A percentile compares a stretch with the other conserved stretches of the same genome.
These are phyloP conservation scores for Cariama cristata DNA, from an alignment of 2,113 vertebrate species.

Conservation along the genomic window DNA sequence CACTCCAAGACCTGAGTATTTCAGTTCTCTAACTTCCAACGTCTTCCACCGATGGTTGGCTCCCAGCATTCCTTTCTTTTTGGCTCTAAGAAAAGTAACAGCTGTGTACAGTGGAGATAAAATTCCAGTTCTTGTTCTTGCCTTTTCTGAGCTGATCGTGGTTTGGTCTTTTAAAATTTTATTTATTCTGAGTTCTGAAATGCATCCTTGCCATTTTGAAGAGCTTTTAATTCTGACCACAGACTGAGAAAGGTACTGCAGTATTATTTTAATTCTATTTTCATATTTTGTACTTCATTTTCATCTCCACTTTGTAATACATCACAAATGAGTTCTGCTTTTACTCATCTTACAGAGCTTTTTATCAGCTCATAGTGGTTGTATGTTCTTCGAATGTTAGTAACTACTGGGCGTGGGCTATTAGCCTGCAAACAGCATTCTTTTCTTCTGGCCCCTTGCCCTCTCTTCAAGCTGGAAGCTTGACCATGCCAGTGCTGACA, in stretches of 20 bases:
- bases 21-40: background rate
- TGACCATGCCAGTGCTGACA: constrained; percentile 4
- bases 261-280: constrained; percentile 53
- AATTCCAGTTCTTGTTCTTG: constrained; percentile 4
- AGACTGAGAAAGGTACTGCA: constrained; percentile 57
- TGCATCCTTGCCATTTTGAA: constrained; percentile 27
- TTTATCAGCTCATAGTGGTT: constrained; percentile 8
- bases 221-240: constrained; percentile 51
- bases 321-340: constrained; percentile 33
- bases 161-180: background rate
- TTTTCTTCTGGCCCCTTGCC: background rate
- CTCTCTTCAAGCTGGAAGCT: constrained; percentile 3
- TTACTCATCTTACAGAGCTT: constrained; percentile 42
- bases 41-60: background rate
- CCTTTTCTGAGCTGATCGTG: background rate
- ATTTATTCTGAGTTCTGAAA: constrained; percentile 52
- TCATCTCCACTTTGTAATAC: constrained; percentile 33
- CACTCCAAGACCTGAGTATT: background rate
- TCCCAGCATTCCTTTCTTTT: constrained; percentile 5
- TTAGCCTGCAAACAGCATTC: background rate
- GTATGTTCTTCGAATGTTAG: background rate
- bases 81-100: background rate
- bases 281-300: constrained; percentile 50
- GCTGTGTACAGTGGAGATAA: background rate
- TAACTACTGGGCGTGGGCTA: background rate